phyloP scores from a whole-genome alignment of 2,888 invertebrate species.

The Euspilapteryx auroguttella region DNA sequence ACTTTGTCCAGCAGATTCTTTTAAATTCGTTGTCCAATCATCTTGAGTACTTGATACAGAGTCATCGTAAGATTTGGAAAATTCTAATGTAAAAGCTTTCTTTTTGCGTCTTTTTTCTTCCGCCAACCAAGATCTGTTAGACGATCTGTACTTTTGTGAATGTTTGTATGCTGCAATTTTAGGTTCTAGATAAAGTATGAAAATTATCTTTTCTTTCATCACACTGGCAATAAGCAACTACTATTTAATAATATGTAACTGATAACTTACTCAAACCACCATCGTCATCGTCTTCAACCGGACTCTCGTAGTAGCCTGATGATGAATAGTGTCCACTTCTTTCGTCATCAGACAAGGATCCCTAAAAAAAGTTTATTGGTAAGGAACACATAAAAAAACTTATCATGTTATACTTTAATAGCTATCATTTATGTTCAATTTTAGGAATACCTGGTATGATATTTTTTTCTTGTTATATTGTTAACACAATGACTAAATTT shows the following conservation, averaged over 20 bases:
- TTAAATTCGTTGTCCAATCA: constrained; percentile 39
- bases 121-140: constrained; percentile 60
- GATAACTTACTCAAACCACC: constrained; percentile 44
- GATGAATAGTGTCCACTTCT: constrained; percentile 72
- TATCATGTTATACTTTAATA: no score
- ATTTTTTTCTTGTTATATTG: no score
- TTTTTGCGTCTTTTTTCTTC: constrained; percentile 73
- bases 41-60: constrained; percentile 53
- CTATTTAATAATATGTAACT: constrained; percentile 4
- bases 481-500: constrained; percentile 2
- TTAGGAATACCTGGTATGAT: no score
- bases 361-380: constrained; percentile 24
- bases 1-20: constrained; percentile 23
- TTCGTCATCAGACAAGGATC: constrained; percentile 69
- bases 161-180: constrained; percentile 48
- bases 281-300: constrained; percentile 67
- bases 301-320: constrained; percentile 75
- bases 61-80: constrained; percentile 64
- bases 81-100: constrained; percentile 77
- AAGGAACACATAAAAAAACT: no score
- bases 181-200: no score
- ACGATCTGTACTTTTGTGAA: constrained; percentile 48
- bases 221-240: background rate
- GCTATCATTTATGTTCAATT: no score
- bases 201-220: no score